Percentiles rank a stretch among this genome's conserved stretches.
Conservation (phyloP, 2,888 invertebrate genomes). For the Orthosia gothica region DNA sequence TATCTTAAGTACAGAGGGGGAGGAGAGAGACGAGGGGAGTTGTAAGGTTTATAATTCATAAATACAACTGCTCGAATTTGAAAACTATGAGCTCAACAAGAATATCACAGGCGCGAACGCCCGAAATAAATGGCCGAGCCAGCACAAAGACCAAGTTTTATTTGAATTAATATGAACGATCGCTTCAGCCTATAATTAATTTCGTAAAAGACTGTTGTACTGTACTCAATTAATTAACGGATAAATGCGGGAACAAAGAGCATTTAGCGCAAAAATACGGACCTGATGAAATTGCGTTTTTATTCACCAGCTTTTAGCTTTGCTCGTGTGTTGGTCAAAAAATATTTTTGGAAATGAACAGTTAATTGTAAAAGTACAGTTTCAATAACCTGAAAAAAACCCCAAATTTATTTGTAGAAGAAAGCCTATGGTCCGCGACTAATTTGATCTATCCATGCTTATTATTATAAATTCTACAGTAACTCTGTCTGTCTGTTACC, state of each 20-base stretch:
- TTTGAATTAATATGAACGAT: constrained; percentile 48
- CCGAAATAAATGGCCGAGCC: constrained; percentile 31
- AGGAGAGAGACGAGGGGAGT: too few relatives aligned
- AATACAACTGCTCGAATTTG: too few relatives aligned
- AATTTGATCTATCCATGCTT: too few relatives aligned
- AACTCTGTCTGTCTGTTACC: too few relatives aligned
- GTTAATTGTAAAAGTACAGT: too few relatives aligned
- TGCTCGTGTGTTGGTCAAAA: too few relatives aligned
- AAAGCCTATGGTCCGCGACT: too few relatives aligned
- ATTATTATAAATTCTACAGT: too few relatives aligned
- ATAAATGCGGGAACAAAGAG: background rate
- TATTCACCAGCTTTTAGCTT: background rate
- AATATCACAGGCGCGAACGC: background rate
- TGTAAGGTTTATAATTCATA: too few relatives aligned
- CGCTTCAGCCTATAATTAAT: constrained; percentile 37
- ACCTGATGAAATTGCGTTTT: background rate
- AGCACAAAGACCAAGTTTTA: constrained; percentile 44
- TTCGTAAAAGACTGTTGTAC: constrained; percentile 24
- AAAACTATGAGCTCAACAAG: background rate
- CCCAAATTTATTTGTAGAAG: too few relatives aligned
- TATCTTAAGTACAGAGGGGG: background rate
- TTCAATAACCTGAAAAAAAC: too few relatives aligned
- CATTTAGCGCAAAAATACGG: background rate
- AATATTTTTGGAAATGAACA: too few relatives aligned
- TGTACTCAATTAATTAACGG: background rate